These are phyloP conservation scores for Trachemys scripta DNA, from an alignment of 2,113 vertebrate species.

Conservation along the genomic window DNA sequence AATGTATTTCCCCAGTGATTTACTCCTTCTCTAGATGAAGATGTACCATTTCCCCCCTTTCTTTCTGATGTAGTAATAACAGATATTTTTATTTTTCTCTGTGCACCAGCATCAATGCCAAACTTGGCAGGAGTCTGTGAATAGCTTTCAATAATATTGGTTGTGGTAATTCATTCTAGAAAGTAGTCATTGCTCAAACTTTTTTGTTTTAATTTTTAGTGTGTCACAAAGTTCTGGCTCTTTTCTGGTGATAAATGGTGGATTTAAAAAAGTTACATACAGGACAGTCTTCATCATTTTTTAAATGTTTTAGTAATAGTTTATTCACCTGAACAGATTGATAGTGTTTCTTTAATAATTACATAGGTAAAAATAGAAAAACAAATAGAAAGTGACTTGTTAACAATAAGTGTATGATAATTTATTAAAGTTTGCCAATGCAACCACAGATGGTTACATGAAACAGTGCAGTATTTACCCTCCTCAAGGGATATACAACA, in stretches of 20 bases:
- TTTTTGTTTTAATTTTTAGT: background rate
- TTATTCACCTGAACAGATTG: background rate
- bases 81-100: background rate
- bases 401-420: background rate
- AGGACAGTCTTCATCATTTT: background rate
- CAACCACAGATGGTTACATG: background rate
- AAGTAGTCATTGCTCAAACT: background rate
- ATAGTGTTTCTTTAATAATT: background rate
- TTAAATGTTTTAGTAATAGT: background rate
- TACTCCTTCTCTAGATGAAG: background rate
- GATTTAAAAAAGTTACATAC: background rate
- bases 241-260: background rate
- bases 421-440: background rate
- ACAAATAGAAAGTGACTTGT: background rate
- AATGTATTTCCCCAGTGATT: background rate
- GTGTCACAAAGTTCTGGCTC: background rate
- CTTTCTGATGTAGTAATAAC: background rate
- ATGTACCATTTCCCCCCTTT: background rate
- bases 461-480: background rate
- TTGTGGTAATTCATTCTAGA: background rate
- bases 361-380: background rate
- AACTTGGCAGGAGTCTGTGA: background rate
- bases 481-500: background rate
- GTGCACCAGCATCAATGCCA: background rate
- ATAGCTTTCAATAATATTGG: background rate